These are phyloP conservation scores for Thamnophis sirtalis DNA, from an alignment of 2,113 vertebrate genomes.

Conservation along the genomic window DNA sequence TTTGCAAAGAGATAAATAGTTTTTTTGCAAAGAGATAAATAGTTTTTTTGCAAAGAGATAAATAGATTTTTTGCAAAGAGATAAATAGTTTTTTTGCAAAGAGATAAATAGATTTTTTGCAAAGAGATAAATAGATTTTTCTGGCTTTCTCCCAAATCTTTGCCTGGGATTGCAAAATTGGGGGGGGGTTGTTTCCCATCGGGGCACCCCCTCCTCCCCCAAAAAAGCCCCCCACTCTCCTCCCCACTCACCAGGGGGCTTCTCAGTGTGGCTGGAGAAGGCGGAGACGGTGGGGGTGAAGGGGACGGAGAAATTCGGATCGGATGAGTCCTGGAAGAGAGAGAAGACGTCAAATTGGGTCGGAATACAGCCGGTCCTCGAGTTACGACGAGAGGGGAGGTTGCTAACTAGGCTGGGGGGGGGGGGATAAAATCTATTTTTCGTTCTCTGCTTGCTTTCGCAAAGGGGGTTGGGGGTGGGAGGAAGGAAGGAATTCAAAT, in stretches of 20 bases:
- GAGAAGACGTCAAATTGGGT: not conserved
- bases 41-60: too few species aligned
- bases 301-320: not conserved
- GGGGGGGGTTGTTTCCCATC: fast-evolving
- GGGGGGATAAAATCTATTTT: not conserved
- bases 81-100: too few species aligned
- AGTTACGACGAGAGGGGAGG: not conserved
- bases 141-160: too few species aligned
- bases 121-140: not conserved
- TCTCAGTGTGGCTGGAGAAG: not conserved
- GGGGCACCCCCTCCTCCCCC: too few species aligned
- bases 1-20: too few species aligned
- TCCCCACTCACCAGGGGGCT: not conserved
- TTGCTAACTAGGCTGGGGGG: too few species aligned
- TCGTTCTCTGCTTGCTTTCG: not conserved
- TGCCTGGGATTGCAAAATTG: not conserved
- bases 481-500: not conserved
- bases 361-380: not conserved
- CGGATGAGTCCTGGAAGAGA: not conserved
- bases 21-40: too few species aligned
- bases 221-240: not conserved
- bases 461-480: not conserved
- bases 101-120: too few species aligned
- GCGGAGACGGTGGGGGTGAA: fast-evolving
- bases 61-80: too few species aligned